phyloP scores from a whole-genome alignment of 1,140 invertebrate genomes.

The Homarus americanus region DNA sequence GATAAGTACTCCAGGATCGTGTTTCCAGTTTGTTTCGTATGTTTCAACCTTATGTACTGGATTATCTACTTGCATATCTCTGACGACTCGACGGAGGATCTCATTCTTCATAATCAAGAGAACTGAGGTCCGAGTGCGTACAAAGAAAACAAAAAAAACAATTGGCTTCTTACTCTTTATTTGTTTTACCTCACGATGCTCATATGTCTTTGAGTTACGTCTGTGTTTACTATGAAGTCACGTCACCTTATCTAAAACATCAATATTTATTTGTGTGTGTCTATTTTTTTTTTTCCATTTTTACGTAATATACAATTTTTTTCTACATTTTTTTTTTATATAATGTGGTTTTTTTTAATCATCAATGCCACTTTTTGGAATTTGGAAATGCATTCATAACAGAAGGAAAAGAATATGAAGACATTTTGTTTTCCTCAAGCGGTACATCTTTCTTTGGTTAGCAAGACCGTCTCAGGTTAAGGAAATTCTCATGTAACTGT shows the following conservation, averaged over 20 bases:
- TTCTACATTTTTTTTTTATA: no score
- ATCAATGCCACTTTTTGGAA: no score
- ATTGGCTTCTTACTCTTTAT: neutral
- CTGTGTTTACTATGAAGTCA: neutral
- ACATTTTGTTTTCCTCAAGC: no score
- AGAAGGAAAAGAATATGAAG: no score
- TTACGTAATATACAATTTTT: no score
- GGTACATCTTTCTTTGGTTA: slow-evolving; percentile 39
- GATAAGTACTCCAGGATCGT: slow-evolving; percentile 97
- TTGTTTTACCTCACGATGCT: neutral
- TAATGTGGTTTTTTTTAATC: no score
- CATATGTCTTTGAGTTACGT: neutral
- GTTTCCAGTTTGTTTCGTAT: slow-evolving; percentile 97
- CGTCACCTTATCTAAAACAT: neutral
- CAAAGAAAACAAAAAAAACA: slow-evolving; percentile 6
- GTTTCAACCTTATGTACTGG: slow-evolving; percentile 99
- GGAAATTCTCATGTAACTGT: slow-evolving; percentile 68
- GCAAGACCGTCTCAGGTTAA: slow-evolving; percentile 66
- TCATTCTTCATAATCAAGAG: slow-evolving; percentile 81
- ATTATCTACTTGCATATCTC: slow-evolving; percentile 97
- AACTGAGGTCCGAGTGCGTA: slow-evolving; percentile 5
- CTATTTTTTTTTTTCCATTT: no score
- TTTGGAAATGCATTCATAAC: no score
- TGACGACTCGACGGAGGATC: slow-evolving; percentile 94
- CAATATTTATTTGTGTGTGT: no score